Base-by-base conservation (phyloP, 2,113 vertebrate genomes). In the Beaufortia kweichowensis region DNA sequence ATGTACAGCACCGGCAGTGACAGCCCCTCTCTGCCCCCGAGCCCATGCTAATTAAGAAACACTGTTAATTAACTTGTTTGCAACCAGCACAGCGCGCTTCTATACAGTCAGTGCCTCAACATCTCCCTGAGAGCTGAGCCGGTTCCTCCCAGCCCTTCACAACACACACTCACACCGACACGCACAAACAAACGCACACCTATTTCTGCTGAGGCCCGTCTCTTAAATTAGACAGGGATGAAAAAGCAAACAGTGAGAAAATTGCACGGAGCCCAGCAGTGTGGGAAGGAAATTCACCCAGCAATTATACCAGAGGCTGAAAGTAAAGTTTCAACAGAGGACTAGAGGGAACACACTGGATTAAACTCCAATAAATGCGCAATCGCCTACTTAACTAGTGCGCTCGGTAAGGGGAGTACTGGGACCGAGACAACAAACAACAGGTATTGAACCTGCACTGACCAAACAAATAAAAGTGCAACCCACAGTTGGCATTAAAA, bases 11-110 rank as follows among this genome's bases (percentile, higher is more conserved):
- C 55, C 62, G 56, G 70, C 60, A 53, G 70, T 78, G 73, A 68
- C 73, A 82, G 77, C 39, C 55, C 55, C 21, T 64, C 55, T 56
- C 50, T 76, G 73, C 75, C 76, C 53, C 29, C 50, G 33, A 73
- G 75, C 60, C 74, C n/a, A 15, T 35, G 73, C 71, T 81, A 80
- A 80, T 78, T 81, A 79, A 79, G 63, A 81, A 68, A 73, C 61
- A 61, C 65, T 72, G 82, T 68, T 81, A 84, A 84, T 84, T 84
- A 84, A 74, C 79, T 72, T 79, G 76, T 68, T 81, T 66, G 68
- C 75, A 64, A 67, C 75, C 50, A 75, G 59, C 53, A 55, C 71
- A 57, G 79, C 29, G 56, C 72, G 76, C 59, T 75, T 72, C 72
- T 28, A 26, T 21, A 50, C 72, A 71, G 73, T 76, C 48, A 72